Evolutionary conservation across 1,140 invertebrate genomes (phyloP).

Genomic region (Drosophila albomicans): DNA sequence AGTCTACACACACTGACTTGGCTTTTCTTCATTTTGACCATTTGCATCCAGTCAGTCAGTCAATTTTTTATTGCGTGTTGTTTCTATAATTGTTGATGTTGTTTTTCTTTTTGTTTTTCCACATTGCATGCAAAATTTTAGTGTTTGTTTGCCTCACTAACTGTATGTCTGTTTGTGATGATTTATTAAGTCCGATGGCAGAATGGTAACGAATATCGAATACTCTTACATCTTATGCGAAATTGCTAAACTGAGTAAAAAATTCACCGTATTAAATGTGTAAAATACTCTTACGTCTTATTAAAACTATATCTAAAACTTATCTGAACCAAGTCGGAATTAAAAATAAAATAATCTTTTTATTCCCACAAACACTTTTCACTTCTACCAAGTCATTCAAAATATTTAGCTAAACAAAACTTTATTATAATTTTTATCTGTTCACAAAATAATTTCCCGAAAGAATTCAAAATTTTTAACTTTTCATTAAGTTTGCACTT

Average conservation of each 20-base stretch:
- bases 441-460: too few relatives aligned
- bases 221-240: too few relatives aligned
- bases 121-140: slow-evolving; percentile 9
- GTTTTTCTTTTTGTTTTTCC: slow-evolving; percentile 9
- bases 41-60: slow-evolving; percentile 25
- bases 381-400: too few relatives aligned
- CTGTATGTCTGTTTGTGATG: slow-evolving; percentile 2
- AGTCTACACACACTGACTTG: not conserved
- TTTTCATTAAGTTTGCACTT: slow-evolving; percentile 18
- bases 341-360: too few relatives aligned
- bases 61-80: slow-evolving; percentile 22
- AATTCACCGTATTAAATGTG: too few relatives aligned
- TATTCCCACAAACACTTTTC: too few relatives aligned
- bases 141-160: slow-evolving; percentile 30
- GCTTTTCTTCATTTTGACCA: slow-evolving; percentile 25
- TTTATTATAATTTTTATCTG: too few relatives aligned
- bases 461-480: not conserved
- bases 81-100: not conserved
- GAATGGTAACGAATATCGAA: not conserved
- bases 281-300: too few relatives aligned
- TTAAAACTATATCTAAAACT: too few relatives aligned
- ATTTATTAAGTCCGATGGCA: slow-evolving; percentile 3
- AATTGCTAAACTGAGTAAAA: too few relatives aligned
- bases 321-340: too few relatives aligned
- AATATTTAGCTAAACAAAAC: too few relatives aligned